Percentiles rank a stretch among this genome's conserved stretches.
These are phyloP conservation scores for Plectropomus leopardus DNA, from an alignment of 2,113 vertebrate genomes.

Conservation along the genomic window DNA sequence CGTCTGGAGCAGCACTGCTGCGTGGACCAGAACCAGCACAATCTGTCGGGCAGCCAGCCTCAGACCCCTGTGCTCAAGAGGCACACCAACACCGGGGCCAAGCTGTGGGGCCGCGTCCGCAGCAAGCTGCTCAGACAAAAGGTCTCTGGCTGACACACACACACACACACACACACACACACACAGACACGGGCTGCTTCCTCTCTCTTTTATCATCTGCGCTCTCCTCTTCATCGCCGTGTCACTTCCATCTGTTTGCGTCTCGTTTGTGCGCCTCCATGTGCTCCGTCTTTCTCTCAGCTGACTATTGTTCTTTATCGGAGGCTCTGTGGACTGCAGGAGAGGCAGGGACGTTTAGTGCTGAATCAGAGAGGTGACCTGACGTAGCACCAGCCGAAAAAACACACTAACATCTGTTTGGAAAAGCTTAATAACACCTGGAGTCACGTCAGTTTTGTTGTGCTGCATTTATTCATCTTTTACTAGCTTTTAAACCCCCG, in stretches of 20 bases:
- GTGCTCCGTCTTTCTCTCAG: slow-evolving; percentile 42
- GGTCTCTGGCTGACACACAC: slow-evolving; percentile 82
- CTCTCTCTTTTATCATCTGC: slow-evolving; percentile 57
- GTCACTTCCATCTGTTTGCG: slow-evolving; percentile 69
- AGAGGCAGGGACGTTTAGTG: slow-evolving; percentile 19
- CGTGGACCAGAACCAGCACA: slow-evolving; percentile 81
- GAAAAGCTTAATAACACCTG: neutral
- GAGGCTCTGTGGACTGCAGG: slow-evolving; percentile 30
- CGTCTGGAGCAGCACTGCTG: slow-evolving; percentile 89
- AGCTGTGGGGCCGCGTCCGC: slow-evolving; percentile 96
- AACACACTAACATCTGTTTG: neutral
- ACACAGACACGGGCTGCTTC: slow-evolving; percentile 35
- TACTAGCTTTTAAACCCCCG: no score
- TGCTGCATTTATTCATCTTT: no score
- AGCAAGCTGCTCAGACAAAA: slow-evolving; percentile 97
- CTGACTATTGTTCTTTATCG: slow-evolving; percentile 65
- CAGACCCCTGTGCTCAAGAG: slow-evolving; percentile 89
- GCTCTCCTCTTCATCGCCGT: slow-evolving; percentile 59
- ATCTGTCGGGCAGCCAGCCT: slow-evolving; percentile 70
- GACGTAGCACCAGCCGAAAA: neutral
- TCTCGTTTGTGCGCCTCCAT: slow-evolving; percentile 41
- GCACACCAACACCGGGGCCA: slow-evolving; percentile 92
- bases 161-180: slow-evolving; percentile 29
- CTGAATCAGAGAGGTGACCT: neutral
- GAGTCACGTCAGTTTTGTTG: no score